Base-by-base conservation (phyloP, 2,797 vertebrate species). In the Brachymystax lenok region DNA sequence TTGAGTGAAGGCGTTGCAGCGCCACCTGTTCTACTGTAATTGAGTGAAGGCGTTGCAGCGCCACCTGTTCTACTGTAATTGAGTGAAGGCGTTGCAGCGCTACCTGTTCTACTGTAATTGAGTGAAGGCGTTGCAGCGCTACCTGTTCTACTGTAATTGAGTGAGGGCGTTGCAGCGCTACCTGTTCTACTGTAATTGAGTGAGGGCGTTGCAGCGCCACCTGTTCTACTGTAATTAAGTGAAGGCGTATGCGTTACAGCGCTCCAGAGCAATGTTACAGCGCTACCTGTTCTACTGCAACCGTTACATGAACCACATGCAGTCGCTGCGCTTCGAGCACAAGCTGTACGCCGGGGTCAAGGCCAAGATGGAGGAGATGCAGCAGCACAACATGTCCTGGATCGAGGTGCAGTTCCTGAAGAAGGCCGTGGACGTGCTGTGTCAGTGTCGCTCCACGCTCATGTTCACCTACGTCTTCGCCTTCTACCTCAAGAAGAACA, bases 261-360 rank as follows among this genome's bases (percentile, higher is more conserved):
- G 98, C 87, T 99, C 98, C 82, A 94, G 98, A 90, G 98, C 98
- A 78, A 98, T 98, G 84, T 92, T 99, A 91, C 98, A 99, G 95
- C 96, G 98, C 85, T 99, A 99, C 94, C 96, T 99, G 88, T 99
- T 99, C 95, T 99, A 99, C 96, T 99, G 98, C 95, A 99, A 99
- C 92, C 98, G 98, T 90, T 99, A 99, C 87, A 99, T 99, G 98
- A 99, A 99, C 94, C 98, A 99, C 95, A 99, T 99, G 98, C 98
- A 99, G 95, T 99, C 98, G 90, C 95, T 99, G 91, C 97, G 98
- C 94, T 99, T 99, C 50, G 98, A 99, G 96, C 98, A 99, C 96
- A 99, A 99, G 93, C 95, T 99, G 56, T 99, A 99, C 13, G 97
- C 98, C 90, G 98, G 99, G 94, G 98, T 99, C 88, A 99, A 99